Evolutionary conservation across 2,113 vertebrate genomes (phyloP).

Genomic region (Catagonus wagneri): DNA sequence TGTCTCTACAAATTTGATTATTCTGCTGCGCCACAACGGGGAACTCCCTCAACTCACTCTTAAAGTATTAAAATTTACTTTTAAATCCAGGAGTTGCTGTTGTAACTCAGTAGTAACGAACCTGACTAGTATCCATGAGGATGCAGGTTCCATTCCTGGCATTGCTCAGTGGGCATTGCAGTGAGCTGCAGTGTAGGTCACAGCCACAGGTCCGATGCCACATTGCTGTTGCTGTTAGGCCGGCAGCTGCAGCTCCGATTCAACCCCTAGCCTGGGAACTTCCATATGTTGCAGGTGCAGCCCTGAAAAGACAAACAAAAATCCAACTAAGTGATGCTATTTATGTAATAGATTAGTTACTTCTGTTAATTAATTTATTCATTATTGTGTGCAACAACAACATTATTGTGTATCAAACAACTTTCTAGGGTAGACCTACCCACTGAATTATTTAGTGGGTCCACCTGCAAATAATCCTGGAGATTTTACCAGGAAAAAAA

Average conservation of each 20-base stretch:
- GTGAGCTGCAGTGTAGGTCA: too few relatives aligned
- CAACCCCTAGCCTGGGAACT: too few relatives aligned
- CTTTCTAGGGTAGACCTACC: not conserved
- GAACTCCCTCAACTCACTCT: not conserved
- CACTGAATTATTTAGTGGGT: not conserved
- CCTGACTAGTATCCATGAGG: too few relatives aligned
- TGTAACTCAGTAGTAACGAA: too few relatives aligned
- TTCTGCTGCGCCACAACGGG: not conserved
- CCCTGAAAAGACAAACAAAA: not conserved
- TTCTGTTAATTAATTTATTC: slow-evolving; percentile 30
- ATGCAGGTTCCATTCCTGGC: too few relatives aligned
- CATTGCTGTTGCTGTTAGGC: too few relatives aligned
- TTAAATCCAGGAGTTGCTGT: not conserved
- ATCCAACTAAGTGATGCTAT: not conserved
- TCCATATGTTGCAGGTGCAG: too few relatives aligned
- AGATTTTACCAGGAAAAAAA: slow-evolving; percentile 54
- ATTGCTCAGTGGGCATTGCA: too few relatives aligned
- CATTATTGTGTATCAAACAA: slow-evolving; percentile 27
- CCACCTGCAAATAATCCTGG: slow-evolving; percentile 10
- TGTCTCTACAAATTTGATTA: not conserved
- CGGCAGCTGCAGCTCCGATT: too few relatives aligned
- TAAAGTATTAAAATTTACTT: slow-evolving; percentile 32
- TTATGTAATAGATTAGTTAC: slow-evolving; percentile 10
- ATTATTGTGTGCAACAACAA: slow-evolving; percentile 10
- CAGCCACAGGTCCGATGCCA: too few relatives aligned